These are phyloP conservation scores for Trichosurus vulpecula DNA, from an alignment of 2,797 vertebrate genomes.

Conservation along the genomic window DNA sequence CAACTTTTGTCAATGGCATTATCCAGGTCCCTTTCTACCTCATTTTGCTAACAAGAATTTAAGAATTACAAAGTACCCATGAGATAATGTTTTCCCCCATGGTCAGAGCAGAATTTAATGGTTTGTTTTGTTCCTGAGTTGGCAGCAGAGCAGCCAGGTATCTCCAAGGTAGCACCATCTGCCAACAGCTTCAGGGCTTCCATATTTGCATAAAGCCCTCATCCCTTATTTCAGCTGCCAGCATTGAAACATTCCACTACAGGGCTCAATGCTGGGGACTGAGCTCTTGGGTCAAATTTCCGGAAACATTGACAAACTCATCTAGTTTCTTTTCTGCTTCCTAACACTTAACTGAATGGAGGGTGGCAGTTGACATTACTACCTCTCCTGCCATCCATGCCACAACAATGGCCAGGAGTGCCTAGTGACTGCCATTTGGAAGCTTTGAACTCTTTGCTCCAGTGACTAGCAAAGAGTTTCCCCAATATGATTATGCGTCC, in stretches of 20 bases:
- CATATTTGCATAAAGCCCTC: too few relatives aligned
- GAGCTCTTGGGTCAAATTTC: too few relatives aligned
- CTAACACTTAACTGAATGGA: background rate
- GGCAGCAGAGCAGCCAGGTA: too few relatives aligned
- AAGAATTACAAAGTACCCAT: background rate
- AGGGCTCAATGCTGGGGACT: too few relatives aligned
- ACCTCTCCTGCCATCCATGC: background rate
- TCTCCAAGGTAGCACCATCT: too few relatives aligned
- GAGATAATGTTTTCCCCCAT: background rate
- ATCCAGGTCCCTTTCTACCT: background rate
- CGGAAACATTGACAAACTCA: background rate
- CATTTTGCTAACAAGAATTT: background rate
- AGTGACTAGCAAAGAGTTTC: background rate
- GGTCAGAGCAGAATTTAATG: too few relatives aligned
- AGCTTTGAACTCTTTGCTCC: background rate
- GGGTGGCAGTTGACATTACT: accelerated
- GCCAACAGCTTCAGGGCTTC: too few relatives aligned
- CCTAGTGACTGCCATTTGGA: background rate
- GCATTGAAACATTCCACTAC: too few relatives aligned
- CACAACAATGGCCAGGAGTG: background rate
- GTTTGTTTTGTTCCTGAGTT: too few relatives aligned
- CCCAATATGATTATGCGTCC: background rate
- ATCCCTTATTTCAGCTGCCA: too few relatives aligned
- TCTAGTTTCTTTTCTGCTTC: background rate
- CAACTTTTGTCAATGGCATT: background rate